Conservation (phyloP, 1,140 invertebrate genomes). For the Orius insidiosus region DNA sequence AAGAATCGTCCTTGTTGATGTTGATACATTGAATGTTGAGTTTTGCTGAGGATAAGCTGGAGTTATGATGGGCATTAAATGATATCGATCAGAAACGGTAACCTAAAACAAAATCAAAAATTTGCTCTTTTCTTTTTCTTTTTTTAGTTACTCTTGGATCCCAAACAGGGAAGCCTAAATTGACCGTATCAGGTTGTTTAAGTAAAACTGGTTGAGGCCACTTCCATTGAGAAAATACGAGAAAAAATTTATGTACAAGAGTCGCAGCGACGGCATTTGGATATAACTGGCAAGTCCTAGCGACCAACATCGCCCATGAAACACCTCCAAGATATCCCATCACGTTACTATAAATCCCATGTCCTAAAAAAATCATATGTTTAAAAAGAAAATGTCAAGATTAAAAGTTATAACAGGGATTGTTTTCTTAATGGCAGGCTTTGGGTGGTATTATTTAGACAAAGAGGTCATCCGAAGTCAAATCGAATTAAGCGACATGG, state of each 20-base stretch:
- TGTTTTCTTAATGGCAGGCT: neutral
- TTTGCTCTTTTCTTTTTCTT: constrained; percentile 21
- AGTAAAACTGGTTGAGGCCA: constrained; percentile 96
- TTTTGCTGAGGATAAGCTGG: constrained; percentile 99
- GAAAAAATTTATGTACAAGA: constrained; percentile 94
- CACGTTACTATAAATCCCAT: constrained; percentile 96
- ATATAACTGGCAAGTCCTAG: constrained; percentile 94
- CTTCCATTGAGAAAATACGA: constrained; percentile 93
- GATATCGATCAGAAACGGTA: constrained; percentile 77
- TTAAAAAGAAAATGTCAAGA: constrained; percentile 10
- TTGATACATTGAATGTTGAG: constrained; percentile 96
- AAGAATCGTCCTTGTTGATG: constrained; percentile 83
- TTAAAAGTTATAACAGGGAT: constrained; percentile 5
- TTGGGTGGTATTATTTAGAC: neutral
- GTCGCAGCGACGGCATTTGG: constrained; percentile 91
- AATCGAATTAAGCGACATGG: neutral
- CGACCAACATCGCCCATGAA: constrained; percentile 98
- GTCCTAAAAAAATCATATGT: constrained; percentile 39
- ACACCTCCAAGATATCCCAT: constrained; percentile 96
- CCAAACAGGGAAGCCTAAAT: constrained; percentile 85
- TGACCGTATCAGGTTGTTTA: constrained; percentile 75
- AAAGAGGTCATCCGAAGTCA: neutral
- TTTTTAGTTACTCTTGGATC: constrained; percentile 78
- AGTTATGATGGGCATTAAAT: constrained; percentile 99
- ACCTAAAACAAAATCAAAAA: constrained; percentile 36